phyloP scores from a whole-genome alignment of 2,888 invertebrate genomes.

The Notodonta ziczac region DNA sequence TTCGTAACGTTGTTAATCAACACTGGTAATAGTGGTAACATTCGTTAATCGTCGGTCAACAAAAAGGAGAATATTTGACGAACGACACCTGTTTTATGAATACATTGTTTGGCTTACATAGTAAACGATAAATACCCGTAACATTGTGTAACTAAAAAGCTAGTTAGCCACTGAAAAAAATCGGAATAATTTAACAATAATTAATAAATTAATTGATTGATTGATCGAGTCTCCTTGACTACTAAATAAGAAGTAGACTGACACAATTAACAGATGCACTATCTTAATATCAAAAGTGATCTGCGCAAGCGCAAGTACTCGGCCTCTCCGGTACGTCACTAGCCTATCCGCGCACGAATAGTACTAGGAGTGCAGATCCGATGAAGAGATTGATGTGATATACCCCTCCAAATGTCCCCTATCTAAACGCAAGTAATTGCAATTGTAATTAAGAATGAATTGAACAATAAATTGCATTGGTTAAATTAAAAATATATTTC shows the following conservation, averaged over 20 bases:
- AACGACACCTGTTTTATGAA: not conserved
- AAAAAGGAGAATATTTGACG: not conserved
- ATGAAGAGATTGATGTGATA: not conserved
- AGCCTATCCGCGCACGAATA: constrained; percentile 12
- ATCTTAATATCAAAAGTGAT: not conserved
- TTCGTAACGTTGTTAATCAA: constrained; percentile 3
- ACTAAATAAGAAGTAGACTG: not conserved
- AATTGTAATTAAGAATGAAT: not conserved
- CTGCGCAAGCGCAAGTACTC: not conserved
- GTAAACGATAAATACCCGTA: too few species aligned
- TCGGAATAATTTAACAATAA: too few species aligned
- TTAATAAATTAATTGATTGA: too few species aligned
- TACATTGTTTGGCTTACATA: too few species aligned
- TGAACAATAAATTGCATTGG: not conserved
- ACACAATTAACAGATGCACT: not conserved
- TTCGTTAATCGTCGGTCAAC: not conserved
- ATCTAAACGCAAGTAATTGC: not conserved
- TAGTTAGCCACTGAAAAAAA: too few species aligned
- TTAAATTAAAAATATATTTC: not conserved
- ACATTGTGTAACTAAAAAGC: too few species aligned
- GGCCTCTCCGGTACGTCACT: constrained; percentile 6
- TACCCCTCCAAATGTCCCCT: not conserved
- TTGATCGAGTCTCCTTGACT: too few species aligned
- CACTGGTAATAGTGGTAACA: not conserved
- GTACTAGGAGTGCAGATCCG: not conserved